Base-by-base conservation (phyloP, 64 coral and sea anemone species). In the Montipora capricornis region DNA sequence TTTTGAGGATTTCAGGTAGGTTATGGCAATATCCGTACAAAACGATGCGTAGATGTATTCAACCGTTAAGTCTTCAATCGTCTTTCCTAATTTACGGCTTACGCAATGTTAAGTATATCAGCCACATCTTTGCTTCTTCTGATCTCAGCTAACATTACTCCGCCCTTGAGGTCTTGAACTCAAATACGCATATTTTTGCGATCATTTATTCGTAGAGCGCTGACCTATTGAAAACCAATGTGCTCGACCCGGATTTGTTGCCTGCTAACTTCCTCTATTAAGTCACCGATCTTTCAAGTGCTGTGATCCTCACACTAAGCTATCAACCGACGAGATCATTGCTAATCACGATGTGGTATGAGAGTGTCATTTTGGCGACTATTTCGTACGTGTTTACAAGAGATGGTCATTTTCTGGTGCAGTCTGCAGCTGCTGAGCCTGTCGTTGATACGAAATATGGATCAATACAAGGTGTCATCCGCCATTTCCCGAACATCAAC, bases 381-480 rank as follows among this genome's bases (percentile, higher is more conserved):
- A 29, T 47, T 86, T 47, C 71, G 4, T 19, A 14, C 19, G 14
- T 86, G 44, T 49, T 86, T 86, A 71, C 66, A 84, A 84, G 37
- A 3, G 16, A 15, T 16, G 61, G 67, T 0, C 8, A 8, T 9
- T 49, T 19, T 86, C 71, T 73, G 3, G 82, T 51, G 64, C 44
- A 86, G 8, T 86, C 64, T 49, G 4, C 62, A 24, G 61, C 48
- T 7, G 82, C 70, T 44, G 66, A 64, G 0, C 59, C 70, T 47
- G 48, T 93, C 74, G 59, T 93, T 20, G 67, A 20, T 49, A 93
- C 92, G 46, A 80, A 52, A 59, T 93, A 93, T 88, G 92, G 92
- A 69, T 53, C 46, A 64, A 7, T 93, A 20, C 71, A 59, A 22
- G 91, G 91, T 69, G 70, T 87, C 24, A 87, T 76, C 13, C 73